Conservation (phyloP, 2,888 invertebrate species). For the Sphinx pinastri region DNA sequence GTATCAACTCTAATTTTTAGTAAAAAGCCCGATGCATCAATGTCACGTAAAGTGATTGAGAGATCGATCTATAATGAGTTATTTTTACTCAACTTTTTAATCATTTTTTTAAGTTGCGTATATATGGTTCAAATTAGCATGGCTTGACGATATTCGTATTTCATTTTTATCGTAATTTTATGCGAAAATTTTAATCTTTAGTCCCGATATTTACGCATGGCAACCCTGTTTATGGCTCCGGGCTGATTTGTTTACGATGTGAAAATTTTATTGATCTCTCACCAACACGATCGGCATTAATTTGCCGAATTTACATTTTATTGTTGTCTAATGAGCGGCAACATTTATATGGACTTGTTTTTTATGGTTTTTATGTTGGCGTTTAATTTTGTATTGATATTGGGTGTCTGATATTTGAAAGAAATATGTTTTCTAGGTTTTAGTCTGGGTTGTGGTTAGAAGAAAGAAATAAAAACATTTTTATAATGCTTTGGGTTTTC, state of each 20-base stretch:
- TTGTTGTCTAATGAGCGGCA: constrained; percentile 34
- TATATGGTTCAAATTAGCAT: too few species aligned
- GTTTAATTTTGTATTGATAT: constrained; percentile 27
- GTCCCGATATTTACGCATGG: not conserved
- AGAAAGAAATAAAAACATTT: too few species aligned
- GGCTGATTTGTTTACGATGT: constrained; percentile 37
- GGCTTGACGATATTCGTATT: too few species aligned
- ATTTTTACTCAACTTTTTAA: not conserved
- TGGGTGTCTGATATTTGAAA: not conserved
- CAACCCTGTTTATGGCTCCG: constrained; percentile 4
- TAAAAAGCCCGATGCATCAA: not conserved
- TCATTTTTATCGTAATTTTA: not conserved
- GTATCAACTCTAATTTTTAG: too few species aligned
- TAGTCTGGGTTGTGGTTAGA: not conserved
- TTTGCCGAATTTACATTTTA: constrained; percentile 32
- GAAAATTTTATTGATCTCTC: constrained; percentile 37
- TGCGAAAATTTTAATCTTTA: not conserved
- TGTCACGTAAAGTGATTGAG: constrained; percentile 13
- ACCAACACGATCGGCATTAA: constrained; percentile 25
- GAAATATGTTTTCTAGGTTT: constrained; percentile 5
- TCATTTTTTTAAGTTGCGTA: too few species aligned
- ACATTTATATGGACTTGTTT: constrained; percentile 32
- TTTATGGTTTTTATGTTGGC: constrained; percentile 32
- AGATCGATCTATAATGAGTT: constrained; percentile 15
- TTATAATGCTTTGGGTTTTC: too few species aligned